These are phyloP conservation scores for Drosophila setosimentum DNA, from an alignment of 2,888 invertebrate genomes.

Conservation along the genomic window DNA sequence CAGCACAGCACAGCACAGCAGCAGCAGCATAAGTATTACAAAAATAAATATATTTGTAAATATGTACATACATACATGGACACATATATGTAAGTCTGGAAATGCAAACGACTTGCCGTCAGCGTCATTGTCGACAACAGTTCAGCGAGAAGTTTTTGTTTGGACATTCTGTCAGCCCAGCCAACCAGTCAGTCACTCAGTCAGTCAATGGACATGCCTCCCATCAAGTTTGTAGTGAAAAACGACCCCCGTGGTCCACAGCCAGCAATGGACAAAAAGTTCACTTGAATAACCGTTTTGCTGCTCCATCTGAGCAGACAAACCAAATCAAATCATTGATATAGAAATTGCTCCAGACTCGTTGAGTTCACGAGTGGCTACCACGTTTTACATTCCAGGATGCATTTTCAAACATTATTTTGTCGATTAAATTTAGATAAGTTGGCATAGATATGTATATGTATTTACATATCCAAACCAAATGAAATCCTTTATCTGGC, in stretches of 20 bases:
- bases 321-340: conserved; percentile 44
- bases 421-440: neutral
- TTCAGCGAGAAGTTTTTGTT: conserved; percentile 57
- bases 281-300: conserved; percentile 35
- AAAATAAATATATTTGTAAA: conserved; percentile 10
- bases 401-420: neutral
- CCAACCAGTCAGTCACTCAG: conserved; percentile 16
- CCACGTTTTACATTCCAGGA: neutral
- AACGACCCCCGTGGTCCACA: conserved; percentile 50
- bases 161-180: conserved; percentile 60
- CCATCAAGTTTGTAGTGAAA: conserved; percentile 46
- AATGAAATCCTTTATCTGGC: conserved; percentile 7
- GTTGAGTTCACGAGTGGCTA: neutral
- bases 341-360: neutral
- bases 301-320: conserved; percentile 22
- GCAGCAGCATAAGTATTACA: conserved; percentile 16
- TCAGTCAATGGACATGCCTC: conserved; percentile 46
- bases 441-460: neutral
- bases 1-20: conserved; percentile 1
- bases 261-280: conserved; percentile 26
- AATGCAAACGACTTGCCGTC: conserved; percentile 38
- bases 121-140: conserved; percentile 42
- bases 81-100: conserved; percentile 16
- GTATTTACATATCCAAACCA: neutral
- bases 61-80: neutral